A percentile compares a stretch with the other conserved stretches of the same genome.
Conservation (phyloP, 2,113 vertebrate species). For the Rattus rattus region DNA sequence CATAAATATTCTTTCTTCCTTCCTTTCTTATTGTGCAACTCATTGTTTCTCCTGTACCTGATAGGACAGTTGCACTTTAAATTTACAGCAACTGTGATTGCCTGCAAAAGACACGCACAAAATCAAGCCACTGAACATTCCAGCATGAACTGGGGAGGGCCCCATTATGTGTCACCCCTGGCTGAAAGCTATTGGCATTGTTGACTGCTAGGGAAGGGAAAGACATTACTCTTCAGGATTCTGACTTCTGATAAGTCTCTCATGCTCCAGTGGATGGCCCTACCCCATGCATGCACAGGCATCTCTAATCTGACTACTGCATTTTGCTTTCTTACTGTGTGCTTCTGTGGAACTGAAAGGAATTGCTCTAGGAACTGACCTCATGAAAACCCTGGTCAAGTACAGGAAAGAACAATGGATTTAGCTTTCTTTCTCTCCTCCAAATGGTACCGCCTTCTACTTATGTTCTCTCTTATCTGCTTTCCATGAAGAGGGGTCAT, state of each 20-base stretch:
- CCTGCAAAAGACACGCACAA: neutral
- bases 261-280: neutral
- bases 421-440: neutral
- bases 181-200: neutral
- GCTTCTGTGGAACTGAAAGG: neutral
- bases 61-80: neutral
- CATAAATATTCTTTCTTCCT: neutral
- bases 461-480: neutral
- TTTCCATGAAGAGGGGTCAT: neutral
- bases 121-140: neutral
- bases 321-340: neutral
- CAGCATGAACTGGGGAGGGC: neutral
- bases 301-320: neutral
- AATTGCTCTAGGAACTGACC: neutral
- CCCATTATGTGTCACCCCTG: neutral
- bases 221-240: neutral
- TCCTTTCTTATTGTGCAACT: neutral
- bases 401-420: fast-evolving
- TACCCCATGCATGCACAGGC: neutral
- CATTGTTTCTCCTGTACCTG: neutral
- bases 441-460: neutral
- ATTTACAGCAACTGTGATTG: neutral
- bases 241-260: neutral
- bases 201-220: neutral
- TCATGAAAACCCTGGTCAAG: neutral